Evolutionary conservation across 2,113 vertebrate genomes (phyloP).

Genomic region (Okapia johnstoni): DNA sequence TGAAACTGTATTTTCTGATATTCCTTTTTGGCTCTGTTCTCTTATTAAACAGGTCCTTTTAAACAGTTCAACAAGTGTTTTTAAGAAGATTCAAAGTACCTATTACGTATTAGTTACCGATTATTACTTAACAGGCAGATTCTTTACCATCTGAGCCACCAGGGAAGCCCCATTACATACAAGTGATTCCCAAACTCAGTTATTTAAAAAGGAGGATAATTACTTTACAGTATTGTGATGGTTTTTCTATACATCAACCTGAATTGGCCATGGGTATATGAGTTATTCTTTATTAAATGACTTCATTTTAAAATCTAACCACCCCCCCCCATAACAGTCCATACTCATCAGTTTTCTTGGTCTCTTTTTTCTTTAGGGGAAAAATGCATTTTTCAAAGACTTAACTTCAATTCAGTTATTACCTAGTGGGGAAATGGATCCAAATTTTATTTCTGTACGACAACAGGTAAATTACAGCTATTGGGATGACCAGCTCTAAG

Average conservation of each 20-base stretch:
- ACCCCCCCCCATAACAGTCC: not conserved
- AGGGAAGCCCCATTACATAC: not conserved
- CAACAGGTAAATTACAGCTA: slow-evolving; percentile 86
- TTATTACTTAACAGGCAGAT: not conserved
- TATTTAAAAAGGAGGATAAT: too few species aligned
- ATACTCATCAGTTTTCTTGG: not conserved
- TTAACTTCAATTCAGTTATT: slow-evolving; percentile 95
- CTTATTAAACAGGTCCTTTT: not conserved
- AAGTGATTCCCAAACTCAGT: not conserved
- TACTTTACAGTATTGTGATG: not conserved
- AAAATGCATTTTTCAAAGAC: slow-evolving; percentile 98
- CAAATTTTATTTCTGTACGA: slow-evolving; percentile 85
- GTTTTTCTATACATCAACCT: not conserved
- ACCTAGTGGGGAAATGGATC: slow-evolving; percentile 94
- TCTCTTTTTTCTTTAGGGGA: slow-evolving; percentile 84
- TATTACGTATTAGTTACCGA: not conserved
- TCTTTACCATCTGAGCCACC: not conserved
- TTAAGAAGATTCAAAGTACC: not conserved
- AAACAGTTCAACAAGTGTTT: not conserved
- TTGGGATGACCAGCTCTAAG: not conserved
- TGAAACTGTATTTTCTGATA: not conserved
- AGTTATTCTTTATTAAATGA: not conserved
- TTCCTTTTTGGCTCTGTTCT: not conserved
- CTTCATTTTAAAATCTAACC: not conserved
- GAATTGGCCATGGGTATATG: not conserved